Base-by-base conservation (phyloP, 2,113 vertebrate genomes). In the Oriolus oriolus region DNA sequence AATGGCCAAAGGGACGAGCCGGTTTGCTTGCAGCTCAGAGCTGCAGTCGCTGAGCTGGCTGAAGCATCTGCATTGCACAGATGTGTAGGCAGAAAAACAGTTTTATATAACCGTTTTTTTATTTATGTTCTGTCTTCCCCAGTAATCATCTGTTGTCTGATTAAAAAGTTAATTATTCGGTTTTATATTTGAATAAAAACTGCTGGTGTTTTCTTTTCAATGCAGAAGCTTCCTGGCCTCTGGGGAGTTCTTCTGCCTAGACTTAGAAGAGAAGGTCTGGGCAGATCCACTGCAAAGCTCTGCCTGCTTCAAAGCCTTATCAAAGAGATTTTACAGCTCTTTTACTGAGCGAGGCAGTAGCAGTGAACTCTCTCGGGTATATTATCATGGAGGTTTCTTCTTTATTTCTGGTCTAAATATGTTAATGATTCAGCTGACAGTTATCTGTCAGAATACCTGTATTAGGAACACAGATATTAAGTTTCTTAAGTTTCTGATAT, bases 281-380 rank as follows among this genome's bases (percentile, higher is more conserved):
- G 39, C 66, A 90, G 50, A 68, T 80, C 47, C 59, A 61, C n/a
- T 86, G 75, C 75, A 92, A 88, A 84, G 71, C 42, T 92, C 45
- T 91, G 81, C n/a, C 64, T 71, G 64, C 84, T 82, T 96, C 90
- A 93, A 94, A 91, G 84, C 74, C 35, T 87, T 68, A 71, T 79
- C 65, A 94, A 91, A 93, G 59, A 78, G 65, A 63, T 82, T 93
- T 82, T 44, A 44, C 61, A 79, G 65, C 79, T 63, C 44, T 75
- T 50, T 84, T 37, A 56, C 82, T 59, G 64, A 82, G 47, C 3
- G 1, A 91, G 65, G 52, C 47, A 78, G 73, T 9, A 82, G 44
- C 56, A 82, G 21, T 64, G 69, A 84, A 44, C 30, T 44, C 60
- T 89, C 69, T 47, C 0, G 11, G 33, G 33, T 52, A 18, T 41